Conservation (phyloP, 2,888 invertebrate genomes). For the Netelia fuscicornis region DNA sequence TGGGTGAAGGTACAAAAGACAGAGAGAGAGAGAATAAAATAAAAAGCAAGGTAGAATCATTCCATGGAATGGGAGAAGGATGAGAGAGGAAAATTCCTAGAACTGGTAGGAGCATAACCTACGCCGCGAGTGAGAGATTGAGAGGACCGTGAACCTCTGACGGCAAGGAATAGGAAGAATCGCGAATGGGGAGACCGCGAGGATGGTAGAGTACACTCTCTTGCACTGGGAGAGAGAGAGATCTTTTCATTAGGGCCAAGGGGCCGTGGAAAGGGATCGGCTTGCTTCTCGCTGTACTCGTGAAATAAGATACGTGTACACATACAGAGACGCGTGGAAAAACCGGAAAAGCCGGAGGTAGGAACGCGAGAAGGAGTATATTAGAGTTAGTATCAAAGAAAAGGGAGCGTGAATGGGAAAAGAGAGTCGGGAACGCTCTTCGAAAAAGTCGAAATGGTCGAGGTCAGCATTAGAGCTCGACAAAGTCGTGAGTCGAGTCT, state of each 20-base stretch:
- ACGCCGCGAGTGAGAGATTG: conserved; percentile 31
- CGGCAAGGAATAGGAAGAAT: conserved; percentile 38
- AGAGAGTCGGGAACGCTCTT: conserved; percentile 7
- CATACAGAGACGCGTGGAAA: not conserved
- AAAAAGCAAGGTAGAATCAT: conserved; percentile 59
- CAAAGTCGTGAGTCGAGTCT: conserved; percentile 54
- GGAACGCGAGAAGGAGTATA: not conserved
- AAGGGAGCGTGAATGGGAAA: conserved; percentile 11
- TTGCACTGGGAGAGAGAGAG: conserved; percentile 37
- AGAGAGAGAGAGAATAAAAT: conserved; percentile 33
- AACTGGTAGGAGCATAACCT: conserved; percentile 52
- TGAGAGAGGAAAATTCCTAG: conserved; percentile 60
- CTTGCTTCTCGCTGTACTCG: conserved; percentile 32
- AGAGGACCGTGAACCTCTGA: conserved; percentile 26
- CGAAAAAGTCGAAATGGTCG: conserved; percentile 6
- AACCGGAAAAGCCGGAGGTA: conserved; percentile 2
- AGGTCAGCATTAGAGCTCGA: conserved; percentile 3
- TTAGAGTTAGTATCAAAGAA: conserved; percentile 35
- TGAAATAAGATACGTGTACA: conserved; percentile 10
- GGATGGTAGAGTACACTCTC: conserved; percentile 28
- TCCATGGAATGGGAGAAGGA: conserved; percentile 36
- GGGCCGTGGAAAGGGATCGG: conserved; percentile 30
- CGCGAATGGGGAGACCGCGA: conserved; percentile 36
- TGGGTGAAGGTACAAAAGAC: conserved; percentile 40
- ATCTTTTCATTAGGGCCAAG: conserved; percentile 64